Base-by-base conservation (phyloP, 2,888 invertebrate species). In the Drosophila infuscata region DNA sequence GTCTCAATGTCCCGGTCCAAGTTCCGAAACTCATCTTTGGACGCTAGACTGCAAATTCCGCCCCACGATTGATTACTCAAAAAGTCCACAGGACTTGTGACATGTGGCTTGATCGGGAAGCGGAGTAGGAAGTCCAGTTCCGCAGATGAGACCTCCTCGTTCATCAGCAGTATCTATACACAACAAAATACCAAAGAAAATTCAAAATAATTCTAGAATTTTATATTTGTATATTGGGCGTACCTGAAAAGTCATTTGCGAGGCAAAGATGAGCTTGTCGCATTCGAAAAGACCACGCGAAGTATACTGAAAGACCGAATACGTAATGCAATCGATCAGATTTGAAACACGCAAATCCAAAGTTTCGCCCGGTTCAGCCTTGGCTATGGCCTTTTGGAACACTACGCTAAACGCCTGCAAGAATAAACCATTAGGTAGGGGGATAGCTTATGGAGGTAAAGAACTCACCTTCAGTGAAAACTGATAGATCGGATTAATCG, bases 401-500 rank as follows among this genome's bases (percentile, higher is more conserved):
- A 99, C 99, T n/a, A 98, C 98, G 93, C 97, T 98, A 93, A 99
- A 99, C 2, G 99, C 98, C 97, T 97, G 62, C 0, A 49, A 64
- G 25, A 56, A 48, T 56, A 43, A 30, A 4, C 15, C 25, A 60
- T 54, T 51, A 9, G n/a, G n/a, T 12, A 7, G 30, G 30, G 30
- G 51, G 11, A 30, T 12, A 15, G 4, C 12, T 32, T 11, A 17
- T 30, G 30, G 6, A 8, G 0, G 9, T 30, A 1, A 36, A 15
- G n/a, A 35, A 8, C 62, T 12, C 30, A 93, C 98, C 95, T 99
- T 99, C 72, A 99, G 94, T 17, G 99, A 99, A 94, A 99, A 99
- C 92, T 99, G 98, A 93, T 99, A 99, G 88, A 99, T 98, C 1
- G 98, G 98, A 94, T 99, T 98, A 74, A 99, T 98, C 38, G 98